These are phyloP conservation scores for Protonemura montana DNA, from an alignment of 2,888 invertebrate species.

Conservation along the genomic window DNA sequence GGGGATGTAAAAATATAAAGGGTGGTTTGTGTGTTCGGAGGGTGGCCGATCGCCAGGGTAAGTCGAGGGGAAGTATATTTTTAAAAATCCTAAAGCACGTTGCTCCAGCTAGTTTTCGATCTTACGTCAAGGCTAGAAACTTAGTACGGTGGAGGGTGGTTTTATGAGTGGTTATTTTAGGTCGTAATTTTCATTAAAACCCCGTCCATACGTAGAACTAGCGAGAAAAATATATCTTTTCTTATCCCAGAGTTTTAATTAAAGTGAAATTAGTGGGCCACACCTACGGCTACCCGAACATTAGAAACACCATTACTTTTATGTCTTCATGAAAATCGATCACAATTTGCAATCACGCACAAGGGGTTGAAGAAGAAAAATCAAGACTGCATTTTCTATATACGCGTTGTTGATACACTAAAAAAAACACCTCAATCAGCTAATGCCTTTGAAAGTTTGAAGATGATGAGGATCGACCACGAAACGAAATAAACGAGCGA, in stretches of 20 bases:
- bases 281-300: neutral
- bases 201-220: neutral
- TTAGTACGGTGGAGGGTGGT: constrained; percentile 22
- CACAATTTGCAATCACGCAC: constrained; percentile 3
- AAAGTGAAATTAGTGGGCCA: constrained; percentile 38
- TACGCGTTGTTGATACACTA: neutral
- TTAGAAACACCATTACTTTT: neutral
- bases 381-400: neutral
- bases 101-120: neutral
- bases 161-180: constrained; percentile 36
- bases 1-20: constrained; percentile 36
- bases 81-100: constrained; percentile 35
- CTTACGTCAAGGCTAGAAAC: neutral
- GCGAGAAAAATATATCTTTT: constrained; percentile 7
- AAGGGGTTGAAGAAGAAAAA: neutral
- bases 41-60: constrained; percentile 38
- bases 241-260: constrained; percentile 27
- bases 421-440: neutral
- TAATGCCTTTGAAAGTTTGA: neutral
- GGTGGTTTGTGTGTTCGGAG: constrained; percentile 38
- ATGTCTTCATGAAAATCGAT: constrained; percentile 5
- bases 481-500: neutral
- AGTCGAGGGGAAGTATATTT: constrained; percentile 36
- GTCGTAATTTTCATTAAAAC: constrained; percentile 32
- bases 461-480: neutral